A percentile compares a stretch with the other conserved stretches of the same genome.
These are phyloP conservation scores for Eremophila alpestris DNA, from an alignment of 2,797 vertebrate genomes.

Conservation along the genomic window DNA sequence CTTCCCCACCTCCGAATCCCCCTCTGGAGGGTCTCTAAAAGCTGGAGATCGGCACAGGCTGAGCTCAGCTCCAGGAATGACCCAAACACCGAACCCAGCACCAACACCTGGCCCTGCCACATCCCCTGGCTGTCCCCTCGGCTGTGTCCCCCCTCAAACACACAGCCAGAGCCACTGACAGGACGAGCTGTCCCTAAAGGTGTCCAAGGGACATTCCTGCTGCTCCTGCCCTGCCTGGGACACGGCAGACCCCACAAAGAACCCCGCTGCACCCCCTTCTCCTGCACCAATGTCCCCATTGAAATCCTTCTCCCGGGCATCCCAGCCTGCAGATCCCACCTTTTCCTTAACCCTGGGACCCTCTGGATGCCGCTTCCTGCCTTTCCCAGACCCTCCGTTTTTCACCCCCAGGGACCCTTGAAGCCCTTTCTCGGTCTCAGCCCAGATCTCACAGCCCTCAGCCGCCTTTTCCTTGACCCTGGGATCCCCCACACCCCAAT, in stretches of 20 bases:
- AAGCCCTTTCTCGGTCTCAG: background rate
- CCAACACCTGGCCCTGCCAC: rapidly evolving
- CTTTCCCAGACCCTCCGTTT: rapidly evolving
- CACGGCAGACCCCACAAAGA: rapidly evolving
- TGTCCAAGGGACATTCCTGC: rapidly evolving
- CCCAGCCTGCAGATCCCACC: too few relatives aligned
- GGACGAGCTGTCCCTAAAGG: rapidly evolving
- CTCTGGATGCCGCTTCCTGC: background rate
- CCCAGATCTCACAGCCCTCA: background rate
- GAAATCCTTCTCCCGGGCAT: rapidly evolving
- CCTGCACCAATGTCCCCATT: background rate
- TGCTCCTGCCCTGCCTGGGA: background rate
- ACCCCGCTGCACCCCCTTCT: rapidly evolving
- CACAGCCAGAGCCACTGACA: rapidly evolving
- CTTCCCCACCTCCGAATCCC: background rate
- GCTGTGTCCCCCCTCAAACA: background rate
- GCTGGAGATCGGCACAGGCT: rapidly evolving
- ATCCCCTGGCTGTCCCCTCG: background rate
- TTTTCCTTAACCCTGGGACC: background rate
- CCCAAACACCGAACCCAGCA: rapidly evolving
- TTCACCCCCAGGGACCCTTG: rapidly evolving
- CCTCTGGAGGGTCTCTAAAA: background rate
- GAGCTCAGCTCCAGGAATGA: background rate
- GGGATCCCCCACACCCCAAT: rapidly evolving
- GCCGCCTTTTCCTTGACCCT: too few relatives aligned